Conservation (phyloP, 2,797 vertebrate genomes). For the Notoglanidium macrostoma region DNA sequence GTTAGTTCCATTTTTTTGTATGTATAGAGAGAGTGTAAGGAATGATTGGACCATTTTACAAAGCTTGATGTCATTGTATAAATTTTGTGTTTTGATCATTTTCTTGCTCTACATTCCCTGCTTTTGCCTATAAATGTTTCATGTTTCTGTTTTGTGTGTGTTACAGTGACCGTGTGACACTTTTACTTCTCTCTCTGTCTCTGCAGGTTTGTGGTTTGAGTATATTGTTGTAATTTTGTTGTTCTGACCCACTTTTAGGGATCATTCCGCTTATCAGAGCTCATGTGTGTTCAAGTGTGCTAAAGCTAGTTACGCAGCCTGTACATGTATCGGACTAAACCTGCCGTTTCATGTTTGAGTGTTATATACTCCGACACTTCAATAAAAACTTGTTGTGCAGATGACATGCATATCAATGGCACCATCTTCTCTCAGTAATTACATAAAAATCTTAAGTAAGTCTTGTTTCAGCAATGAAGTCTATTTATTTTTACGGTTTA, state of each 20-base stretch:
- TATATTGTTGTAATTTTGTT: neutral
- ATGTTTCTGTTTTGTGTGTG: slow-evolving; percentile 9
- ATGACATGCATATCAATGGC: neutral
- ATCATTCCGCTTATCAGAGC: neutral
- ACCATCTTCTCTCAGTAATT: neutral
- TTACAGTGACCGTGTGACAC: neutral
- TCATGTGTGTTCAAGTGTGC: neutral
- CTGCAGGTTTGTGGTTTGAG: neutral
- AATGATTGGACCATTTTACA: neutral
- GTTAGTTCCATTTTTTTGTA: neutral
- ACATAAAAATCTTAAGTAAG: neutral
- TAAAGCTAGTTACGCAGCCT: neutral
- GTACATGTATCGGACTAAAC: neutral
- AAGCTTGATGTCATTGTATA: neutral
- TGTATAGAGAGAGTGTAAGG: neutral
- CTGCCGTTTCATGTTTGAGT: slow-evolving; percentile 1
- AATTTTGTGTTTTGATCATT: neutral
- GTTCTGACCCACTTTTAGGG: neutral
- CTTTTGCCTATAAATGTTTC: slow-evolving; percentile 8
- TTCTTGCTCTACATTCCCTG: slow-evolving; percentile 23
- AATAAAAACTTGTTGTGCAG: neutral
- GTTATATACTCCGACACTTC: neutral
- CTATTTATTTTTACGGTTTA: neutral
- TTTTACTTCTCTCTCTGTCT: neutral
- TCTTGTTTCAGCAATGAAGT: neutral